These are phyloP conservation scores for Megalurothrips usitatus DNA, from an alignment of 2,888 invertebrate genomes.

Conservation along the genomic window DNA sequence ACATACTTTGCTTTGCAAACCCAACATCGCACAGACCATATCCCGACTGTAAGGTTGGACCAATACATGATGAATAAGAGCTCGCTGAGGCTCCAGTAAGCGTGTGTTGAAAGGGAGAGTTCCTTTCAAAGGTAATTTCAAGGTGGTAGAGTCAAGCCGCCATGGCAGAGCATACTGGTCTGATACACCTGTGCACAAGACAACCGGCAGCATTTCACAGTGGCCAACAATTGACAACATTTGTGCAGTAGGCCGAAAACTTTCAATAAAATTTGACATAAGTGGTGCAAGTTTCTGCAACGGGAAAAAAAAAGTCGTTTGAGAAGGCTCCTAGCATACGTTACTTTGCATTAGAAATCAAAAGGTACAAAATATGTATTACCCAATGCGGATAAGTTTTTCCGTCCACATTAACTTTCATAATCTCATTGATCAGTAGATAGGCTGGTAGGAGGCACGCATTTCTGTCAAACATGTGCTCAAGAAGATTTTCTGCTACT, in stretches of 20 bases:
- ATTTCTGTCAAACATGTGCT: conserved; percentile 87
- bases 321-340: neutral
- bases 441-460: conserved; percentile 90
- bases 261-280: conserved; percentile 84
- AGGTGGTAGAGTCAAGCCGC: conserved; percentile 82
- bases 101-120: conserved; percentile 84
- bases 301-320: conserved; percentile 32
- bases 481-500: conserved; percentile 74
- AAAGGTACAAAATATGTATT: conserved; percentile 41
- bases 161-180: conserved; percentile 88
- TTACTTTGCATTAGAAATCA: neutral
- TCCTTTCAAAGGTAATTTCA: conserved; percentile 64
- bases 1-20: conserved; percentile 79
- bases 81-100: conserved; percentile 81
- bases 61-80: conserved; percentile 79
- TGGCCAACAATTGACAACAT: conserved; percentile 93
- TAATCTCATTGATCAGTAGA: conserved; percentile 91
- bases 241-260: conserved; percentile 89
- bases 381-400: conserved; percentile 90
- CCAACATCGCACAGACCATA: conserved; percentile 93
- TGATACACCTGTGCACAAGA: conserved; percentile 87
- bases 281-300: conserved; percentile 76
- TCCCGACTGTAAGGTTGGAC: conserved; percentile 94
- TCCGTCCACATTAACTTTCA: conserved; percentile 78
- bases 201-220: conserved; percentile 86